phyloP scores from a whole-genome alignment of 2,888 invertebrate species.

The Microplitis manilae region DNA sequence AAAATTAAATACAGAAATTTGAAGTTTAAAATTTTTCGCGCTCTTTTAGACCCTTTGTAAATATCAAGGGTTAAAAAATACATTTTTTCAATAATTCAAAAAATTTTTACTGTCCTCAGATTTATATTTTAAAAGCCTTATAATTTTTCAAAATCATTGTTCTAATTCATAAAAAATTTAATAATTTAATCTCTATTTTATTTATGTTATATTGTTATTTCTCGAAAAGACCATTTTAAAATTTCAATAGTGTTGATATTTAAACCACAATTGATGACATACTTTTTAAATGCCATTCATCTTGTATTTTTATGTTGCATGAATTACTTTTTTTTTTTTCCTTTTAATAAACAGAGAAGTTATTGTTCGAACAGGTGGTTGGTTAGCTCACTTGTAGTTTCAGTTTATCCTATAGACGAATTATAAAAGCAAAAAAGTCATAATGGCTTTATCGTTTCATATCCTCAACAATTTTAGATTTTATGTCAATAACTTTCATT shows the following conservation, averaged over 20 bases:
- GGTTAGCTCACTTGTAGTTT: background rate
- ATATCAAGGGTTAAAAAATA: no score
- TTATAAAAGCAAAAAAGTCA: background rate
- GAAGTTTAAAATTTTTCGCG: no score
- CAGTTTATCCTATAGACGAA: background rate
- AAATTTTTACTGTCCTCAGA: no score
- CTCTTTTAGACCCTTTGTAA: no score
- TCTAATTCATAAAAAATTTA: no score
- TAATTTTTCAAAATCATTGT: no score
- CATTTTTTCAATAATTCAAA: no score
- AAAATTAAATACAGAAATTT: no score
- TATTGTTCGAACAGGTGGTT: background rate
- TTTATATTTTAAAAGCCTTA: no score
- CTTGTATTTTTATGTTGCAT: conserved; percentile 13
- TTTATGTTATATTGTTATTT: no score
- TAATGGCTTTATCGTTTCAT: background rate
- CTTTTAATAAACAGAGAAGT: conserved; percentile 26
- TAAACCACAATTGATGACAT: background rate
- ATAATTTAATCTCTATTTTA: no score
- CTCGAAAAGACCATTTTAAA: no score
- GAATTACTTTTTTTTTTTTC: conserved; percentile 38
- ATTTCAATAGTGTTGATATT: background rate
- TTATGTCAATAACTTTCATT: background rate
- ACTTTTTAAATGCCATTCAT: background rate
- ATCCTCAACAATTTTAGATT: background rate